These are phyloP conservation scores for Watsonalla cultraria DNA, from an alignment of 2,888 invertebrate genomes.

Conservation along the genomic window DNA sequence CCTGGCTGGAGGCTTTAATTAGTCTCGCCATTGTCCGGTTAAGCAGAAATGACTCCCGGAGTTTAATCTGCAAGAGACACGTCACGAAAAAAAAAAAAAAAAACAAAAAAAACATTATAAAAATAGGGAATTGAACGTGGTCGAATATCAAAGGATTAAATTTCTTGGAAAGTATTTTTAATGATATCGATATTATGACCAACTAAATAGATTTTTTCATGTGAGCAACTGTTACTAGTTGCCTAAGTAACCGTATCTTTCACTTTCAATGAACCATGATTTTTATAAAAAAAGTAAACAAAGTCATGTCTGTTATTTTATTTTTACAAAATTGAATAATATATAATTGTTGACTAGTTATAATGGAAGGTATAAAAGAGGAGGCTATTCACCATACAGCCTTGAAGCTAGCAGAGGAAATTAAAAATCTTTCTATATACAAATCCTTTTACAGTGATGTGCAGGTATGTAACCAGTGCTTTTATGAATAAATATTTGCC, in stretches of 20 bases:
- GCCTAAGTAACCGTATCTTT: conserved; percentile 46
- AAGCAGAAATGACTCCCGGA: no score
- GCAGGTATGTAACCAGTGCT: conserved; percentile 76
- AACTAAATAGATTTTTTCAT: no score
- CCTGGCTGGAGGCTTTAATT: no score
- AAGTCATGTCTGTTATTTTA: conserved; percentile 43
- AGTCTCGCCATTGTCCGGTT: no score
- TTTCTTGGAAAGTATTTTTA: no score
- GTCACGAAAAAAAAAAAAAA: no score
- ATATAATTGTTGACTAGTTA: conserved; percentile 28
- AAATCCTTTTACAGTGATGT: conserved; percentile 87
- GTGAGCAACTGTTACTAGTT: conserved; percentile 32
- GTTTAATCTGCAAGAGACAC: no score
- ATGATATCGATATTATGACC: no score
- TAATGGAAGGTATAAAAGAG: conserved; percentile 77
- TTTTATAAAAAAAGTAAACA: conserved; percentile 62
- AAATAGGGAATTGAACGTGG: no score
- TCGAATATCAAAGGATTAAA: no score
- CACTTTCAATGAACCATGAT: conserved; percentile 42
- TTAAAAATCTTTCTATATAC: conserved; percentile 86
- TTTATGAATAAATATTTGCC: conserved; percentile 1
- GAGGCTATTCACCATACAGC: conserved; percentile 86
- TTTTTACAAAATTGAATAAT: conserved; percentile 50
- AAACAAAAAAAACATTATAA: no score
- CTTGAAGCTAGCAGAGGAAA: conserved; percentile 87